These are phyloP conservation scores for Nothocercus julius DNA, from an alignment of 2,113 vertebrate genomes.

Conservation along the genomic window DNA sequence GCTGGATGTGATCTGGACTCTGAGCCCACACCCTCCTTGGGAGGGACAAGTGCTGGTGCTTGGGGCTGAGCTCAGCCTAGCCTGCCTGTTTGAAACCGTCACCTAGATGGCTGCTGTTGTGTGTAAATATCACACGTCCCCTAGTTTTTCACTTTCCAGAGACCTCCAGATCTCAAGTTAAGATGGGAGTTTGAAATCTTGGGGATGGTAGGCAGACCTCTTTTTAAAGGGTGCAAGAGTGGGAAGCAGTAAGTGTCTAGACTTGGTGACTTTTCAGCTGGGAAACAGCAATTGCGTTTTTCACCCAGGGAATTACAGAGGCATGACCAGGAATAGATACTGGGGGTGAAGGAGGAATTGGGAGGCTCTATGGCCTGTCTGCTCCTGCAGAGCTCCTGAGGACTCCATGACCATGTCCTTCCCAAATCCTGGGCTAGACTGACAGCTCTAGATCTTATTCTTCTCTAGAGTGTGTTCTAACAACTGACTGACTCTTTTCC, in stretches of 20 bases:
- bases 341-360: not conserved
- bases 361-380: not conserved
- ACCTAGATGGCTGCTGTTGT: not conserved
- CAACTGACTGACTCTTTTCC: not conserved
- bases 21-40: rapidly evolving
- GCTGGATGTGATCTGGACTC: not conserved
- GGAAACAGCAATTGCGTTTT: not conserved
- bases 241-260: not conserved
- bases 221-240: not conserved
- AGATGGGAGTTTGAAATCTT: not conserved
- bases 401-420: not conserved
- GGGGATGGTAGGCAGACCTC: not conserved
- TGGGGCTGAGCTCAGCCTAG: not conserved
- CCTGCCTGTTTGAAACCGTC: not conserved
- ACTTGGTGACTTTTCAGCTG: not conserved
- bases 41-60: not conserved
- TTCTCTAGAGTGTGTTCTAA: not conserved
- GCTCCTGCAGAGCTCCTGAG: not conserved
- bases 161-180: not conserved
- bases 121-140: not conserved
- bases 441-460: not conserved
- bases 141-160: not conserved
- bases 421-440: not conserved
- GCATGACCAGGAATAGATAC: not conserved
- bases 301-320: not conserved